phyloP scores from a whole-genome alignment of 2,797 vertebrate genomes.

The Allobates femoralis region DNA sequence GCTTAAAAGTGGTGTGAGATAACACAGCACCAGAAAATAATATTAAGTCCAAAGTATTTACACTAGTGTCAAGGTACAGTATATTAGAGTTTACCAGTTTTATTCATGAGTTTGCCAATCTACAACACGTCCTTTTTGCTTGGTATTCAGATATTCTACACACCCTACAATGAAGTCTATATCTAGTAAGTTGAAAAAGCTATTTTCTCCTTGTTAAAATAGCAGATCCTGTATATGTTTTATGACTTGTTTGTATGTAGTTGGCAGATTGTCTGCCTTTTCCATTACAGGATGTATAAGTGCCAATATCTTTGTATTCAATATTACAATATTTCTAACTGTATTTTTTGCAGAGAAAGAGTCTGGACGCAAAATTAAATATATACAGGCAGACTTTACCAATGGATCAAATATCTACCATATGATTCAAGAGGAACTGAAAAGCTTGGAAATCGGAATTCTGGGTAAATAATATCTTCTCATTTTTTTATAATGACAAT shows the following conservation, averaged over 20 bases:
- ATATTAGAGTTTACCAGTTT: too few species aligned
- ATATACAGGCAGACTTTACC: slow-evolving; percentile 80
- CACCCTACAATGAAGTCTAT: too few species aligned
- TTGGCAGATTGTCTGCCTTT: not conserved
- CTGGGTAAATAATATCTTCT: slow-evolving; percentile 74
- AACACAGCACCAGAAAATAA: too few species aligned
- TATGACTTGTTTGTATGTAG: not conserved
- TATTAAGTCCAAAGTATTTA: too few species aligned
- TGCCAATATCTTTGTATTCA: not conserved
- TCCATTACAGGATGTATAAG: not conserved
- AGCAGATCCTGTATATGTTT: too few species aligned
- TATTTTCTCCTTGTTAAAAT: too few species aligned
- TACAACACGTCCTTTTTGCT: too few species aligned
- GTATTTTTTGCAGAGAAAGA: slow-evolving; percentile 68
- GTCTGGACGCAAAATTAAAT: slow-evolving; percentile 71
- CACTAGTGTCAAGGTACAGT: too few species aligned
- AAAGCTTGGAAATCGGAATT: slow-evolving; percentile 80
- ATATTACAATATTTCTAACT: not conserved
- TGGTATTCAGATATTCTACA: too few species aligned
- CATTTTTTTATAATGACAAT: not conserved
- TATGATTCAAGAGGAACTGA: slow-evolving; percentile 71
- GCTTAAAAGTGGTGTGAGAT: too few species aligned
- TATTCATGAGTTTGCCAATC: too few species aligned
- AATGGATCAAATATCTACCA: slow-evolving; percentile 75
- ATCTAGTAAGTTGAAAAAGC: too few species aligned